These are phyloP conservation scores for Alethe castanea DNA, from an alignment of 2,113 vertebrate genomes.

Conservation along the genomic window DNA sequence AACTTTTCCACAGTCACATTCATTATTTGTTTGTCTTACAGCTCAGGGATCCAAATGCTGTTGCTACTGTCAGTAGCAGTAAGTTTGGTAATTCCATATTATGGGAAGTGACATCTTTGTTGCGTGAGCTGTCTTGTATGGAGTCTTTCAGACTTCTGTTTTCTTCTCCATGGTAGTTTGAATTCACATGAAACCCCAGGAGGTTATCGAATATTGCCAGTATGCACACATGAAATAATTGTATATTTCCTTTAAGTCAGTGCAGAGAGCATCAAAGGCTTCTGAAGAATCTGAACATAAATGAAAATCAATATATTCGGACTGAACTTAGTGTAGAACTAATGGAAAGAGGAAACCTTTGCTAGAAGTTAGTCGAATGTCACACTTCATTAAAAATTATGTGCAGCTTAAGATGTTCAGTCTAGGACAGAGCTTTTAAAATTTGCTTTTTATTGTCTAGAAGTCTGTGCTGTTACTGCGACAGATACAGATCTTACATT, in stretches of 20 bases:
- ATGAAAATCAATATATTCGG: not conserved
- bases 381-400: not conserved
- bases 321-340: not conserved
- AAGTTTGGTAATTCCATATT: not conserved
- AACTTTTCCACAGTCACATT: not conserved
- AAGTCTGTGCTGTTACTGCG: not conserved
- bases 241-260: not conserved
- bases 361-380: not conserved
- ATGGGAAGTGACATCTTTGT: not conserved
- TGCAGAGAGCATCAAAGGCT: not conserved
- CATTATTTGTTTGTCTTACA: not conserved
- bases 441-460: not conserved
- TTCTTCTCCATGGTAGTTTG: not conserved
- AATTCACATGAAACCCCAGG: not conserved
- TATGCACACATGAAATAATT: not conserved
- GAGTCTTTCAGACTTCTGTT: not conserved
- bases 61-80: not conserved
- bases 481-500: not conserved
- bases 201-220: not conserved
- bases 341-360: not conserved
- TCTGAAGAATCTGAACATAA: not conserved
- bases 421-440: not conserved
- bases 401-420: not conserved
- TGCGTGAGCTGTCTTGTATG: not conserved
- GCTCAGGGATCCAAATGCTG: not conserved